These are phyloP conservation scores for Ferrisia virgata DNA, from an alignment of 2,888 invertebrate genomes.

Conservation along the genomic window DNA sequence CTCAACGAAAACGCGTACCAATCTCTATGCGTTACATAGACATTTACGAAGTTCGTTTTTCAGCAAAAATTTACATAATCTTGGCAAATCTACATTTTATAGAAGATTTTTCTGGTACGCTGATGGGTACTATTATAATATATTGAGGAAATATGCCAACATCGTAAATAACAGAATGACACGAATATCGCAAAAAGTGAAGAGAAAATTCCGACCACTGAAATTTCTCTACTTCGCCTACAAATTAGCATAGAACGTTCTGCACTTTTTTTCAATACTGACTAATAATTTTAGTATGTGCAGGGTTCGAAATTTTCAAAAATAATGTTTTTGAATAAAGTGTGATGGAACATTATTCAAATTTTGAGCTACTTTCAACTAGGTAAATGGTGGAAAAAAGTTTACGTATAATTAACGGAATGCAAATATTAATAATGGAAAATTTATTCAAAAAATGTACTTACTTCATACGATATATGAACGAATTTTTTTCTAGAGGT, in stretches of 20 bases:
- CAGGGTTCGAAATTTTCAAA: neutral
- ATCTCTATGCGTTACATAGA: neutral
- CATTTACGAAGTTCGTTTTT: neutral
- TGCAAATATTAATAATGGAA: no score
- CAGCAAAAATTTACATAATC: neutral
- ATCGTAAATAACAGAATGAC: constrained; percentile 26
- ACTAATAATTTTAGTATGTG: neutral
- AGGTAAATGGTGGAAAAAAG: no score
- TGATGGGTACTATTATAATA: constrained; percentile 2
- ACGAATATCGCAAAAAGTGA: neutral
- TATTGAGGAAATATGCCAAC: neutral
- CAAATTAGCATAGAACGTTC: neutral
- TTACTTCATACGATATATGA: constrained; percentile 39
- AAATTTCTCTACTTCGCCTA: neutral
- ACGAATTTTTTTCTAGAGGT: constrained; percentile 25
- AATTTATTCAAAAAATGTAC: neutral
- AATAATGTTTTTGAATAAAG: no score
- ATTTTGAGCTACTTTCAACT: no score
- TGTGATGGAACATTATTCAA: no score
- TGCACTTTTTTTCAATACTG: neutral
- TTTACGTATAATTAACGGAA: no score
- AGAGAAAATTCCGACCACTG: neutral
- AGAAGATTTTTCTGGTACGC: neutral
- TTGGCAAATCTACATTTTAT: neutral
- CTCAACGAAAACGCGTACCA: neutral